phyloP scores from a whole-genome alignment of 2,113 vertebrate genomes.

The Trachemys scripta region DNA sequence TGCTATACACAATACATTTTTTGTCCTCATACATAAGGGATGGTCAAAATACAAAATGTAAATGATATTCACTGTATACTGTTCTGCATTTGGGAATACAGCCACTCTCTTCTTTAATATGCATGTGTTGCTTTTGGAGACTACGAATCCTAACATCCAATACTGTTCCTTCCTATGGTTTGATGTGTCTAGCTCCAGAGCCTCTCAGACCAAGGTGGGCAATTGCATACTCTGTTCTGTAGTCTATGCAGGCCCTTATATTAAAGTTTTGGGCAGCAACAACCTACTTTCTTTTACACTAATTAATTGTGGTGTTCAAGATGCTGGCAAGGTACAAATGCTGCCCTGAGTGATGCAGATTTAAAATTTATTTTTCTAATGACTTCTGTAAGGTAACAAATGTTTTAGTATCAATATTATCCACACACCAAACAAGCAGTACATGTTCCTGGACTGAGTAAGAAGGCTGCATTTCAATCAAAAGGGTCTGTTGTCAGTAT shows the following conservation, averaged over 20 bases:
- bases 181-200: background rate
- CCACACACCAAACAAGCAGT: background rate
- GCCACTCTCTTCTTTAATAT: background rate
- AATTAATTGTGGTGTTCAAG: background rate
- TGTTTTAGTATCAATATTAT: background rate
- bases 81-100: background rate
- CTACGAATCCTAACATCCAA: background rate
- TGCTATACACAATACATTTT: background rate
- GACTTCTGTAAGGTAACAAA: background rate
- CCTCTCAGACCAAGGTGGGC: background rate
- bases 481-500: background rate
- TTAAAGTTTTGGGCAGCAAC: background rate
- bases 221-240: constrained; percentile 3
- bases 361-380: background rate
- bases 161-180: background rate
- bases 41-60: background rate
- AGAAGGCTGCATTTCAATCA: background rate
- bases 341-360: background rate
- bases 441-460: background rate
- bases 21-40: background rate
- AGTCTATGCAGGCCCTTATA: background rate
- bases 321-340: background rate
- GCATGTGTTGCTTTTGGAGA: background rate
- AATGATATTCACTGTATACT: background rate
- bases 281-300: background rate